Evolutionary conservation across 2,888 invertebrate genomes (phyloP).

Genomic region (Buathra laborator): DNA sequence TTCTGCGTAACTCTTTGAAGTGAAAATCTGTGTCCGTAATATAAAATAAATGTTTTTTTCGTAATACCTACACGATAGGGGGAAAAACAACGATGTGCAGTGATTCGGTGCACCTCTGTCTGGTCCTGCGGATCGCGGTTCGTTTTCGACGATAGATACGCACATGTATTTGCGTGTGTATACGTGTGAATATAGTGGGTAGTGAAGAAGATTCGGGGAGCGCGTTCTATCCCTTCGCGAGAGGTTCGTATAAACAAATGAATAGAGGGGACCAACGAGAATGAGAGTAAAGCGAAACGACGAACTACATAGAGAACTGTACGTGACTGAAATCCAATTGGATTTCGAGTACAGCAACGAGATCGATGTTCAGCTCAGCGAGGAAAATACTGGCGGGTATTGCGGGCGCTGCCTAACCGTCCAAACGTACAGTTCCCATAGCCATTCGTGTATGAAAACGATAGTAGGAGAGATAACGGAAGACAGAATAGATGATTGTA

Average conservation of each 20-base stretch:
- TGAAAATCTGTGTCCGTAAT: slow-evolving; percentile 11
- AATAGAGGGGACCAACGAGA: slow-evolving; percentile 50
- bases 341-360: slow-evolving; percentile 52
- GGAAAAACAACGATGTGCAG: background rate
- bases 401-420: slow-evolving; percentile 23
- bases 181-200: background rate
- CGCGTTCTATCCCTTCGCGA: slow-evolving; percentile 46
- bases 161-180: slow-evolving; percentile 1
- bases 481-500: slow-evolving; percentile 4
- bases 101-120: slow-evolving; percentile 12
- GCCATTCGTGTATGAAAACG: slow-evolving; percentile 45
- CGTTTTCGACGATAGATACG: slow-evolving; percentile 49
- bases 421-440: slow-evolving; percentile 32
- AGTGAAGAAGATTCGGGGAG: slow-evolving; percentile 44
- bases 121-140: slow-evolving; percentile 24
- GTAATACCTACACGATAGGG: background rate
- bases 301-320: slow-evolving; percentile 53
- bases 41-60: slow-evolving; percentile 49
- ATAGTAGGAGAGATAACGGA: slow-evolving; percentile 6
- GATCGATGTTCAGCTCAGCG: slow-evolving; percentile 56
- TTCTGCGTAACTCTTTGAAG: no score
- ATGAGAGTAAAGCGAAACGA: slow-evolving; percentile 53
- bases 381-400: background rate
- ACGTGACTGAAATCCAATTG: slow-evolving; percentile 64
- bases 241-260: slow-evolving; percentile 53